Percentiles rank a stretch among this genome's conserved stretches.
phyloP scores from a whole-genome alignment of 37 sponge, comb jelly and placozoan genomes.

The Aplysina aerophoba region DNA sequence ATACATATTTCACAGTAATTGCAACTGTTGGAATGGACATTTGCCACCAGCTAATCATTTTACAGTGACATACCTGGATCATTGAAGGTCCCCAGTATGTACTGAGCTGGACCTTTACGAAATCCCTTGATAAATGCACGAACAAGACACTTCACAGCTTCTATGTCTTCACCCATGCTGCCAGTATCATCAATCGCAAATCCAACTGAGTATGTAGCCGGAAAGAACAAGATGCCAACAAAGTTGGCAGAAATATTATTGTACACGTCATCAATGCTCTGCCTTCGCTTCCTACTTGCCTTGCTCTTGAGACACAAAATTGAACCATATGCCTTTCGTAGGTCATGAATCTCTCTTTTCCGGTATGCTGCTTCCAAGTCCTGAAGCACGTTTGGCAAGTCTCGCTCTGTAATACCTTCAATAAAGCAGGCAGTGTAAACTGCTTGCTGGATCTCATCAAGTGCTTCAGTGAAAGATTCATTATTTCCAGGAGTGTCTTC shows the following conservation, averaged over 20 bases:
- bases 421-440: no score
- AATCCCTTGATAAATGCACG: not conserved
- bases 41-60: not conserved
- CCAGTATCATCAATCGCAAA: slow-evolving; percentile 31
- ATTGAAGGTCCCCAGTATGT: slow-evolving; percentile 25
- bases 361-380: not conserved
- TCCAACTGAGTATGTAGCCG: not conserved
- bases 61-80: slow-evolving; percentile 9
- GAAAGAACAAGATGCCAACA: not conserved
- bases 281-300: not conserved
- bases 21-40: no score
- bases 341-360: not conserved
- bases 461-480: no score
- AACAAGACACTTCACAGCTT: slow-evolving; percentile 23
- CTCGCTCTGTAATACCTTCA: no score
- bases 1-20: no score
- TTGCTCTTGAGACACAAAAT: not conserved
- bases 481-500: no score
- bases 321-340: not conserved
- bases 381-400: no score
- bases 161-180: slow-evolving; percentile 18
- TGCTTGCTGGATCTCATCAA: no score
- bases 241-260: not conserved
- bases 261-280: not conserved
- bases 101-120: not conserved